Evolutionary conservation across 1,140 invertebrate species (phyloP).

Genomic region (Diorhabda carinulata): DNA sequence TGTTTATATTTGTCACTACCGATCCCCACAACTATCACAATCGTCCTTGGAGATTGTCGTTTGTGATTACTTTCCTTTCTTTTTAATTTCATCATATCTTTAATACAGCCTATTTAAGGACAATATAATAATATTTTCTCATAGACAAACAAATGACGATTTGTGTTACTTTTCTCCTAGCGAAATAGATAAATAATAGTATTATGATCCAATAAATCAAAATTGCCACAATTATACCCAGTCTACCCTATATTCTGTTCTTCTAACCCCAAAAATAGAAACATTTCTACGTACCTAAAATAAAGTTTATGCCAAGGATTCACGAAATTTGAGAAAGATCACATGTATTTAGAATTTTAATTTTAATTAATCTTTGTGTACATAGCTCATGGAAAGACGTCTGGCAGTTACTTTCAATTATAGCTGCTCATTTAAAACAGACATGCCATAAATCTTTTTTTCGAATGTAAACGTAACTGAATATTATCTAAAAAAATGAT

Average conservation of each 20-base stretch:
- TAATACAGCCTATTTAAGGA: neutral
- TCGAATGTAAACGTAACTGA: too few species aligned
- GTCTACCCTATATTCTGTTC: slow-evolving; percentile 6
- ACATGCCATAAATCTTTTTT: too few species aligned
- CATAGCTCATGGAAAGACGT: too few species aligned
- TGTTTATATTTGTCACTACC: slow-evolving; percentile 1
- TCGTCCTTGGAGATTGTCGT: neutral
- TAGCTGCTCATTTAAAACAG: too few species aligned
- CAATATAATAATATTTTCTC: neutral
- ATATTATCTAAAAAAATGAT: too few species aligned
- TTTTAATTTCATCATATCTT: neutral
- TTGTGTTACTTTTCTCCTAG: neutral
- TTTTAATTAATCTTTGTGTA: too few species aligned
- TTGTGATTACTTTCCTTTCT: neutral
- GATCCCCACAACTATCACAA: slow-evolving; percentile 8
- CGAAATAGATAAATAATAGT: neutral
- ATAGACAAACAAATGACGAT: neutral
- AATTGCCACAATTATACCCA: neutral
- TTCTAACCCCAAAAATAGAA: too few species aligned
- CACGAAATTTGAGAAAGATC: too few species aligned
- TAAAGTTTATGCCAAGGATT: too few species aligned
- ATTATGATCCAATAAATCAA: neutral
- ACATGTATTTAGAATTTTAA: too few species aligned
- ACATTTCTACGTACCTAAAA: too few species aligned
- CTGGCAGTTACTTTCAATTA: too few species aligned